phyloP scores from a whole-genome alignment of 1,140 invertebrate species.

The Hycleus phaleratus region DNA sequence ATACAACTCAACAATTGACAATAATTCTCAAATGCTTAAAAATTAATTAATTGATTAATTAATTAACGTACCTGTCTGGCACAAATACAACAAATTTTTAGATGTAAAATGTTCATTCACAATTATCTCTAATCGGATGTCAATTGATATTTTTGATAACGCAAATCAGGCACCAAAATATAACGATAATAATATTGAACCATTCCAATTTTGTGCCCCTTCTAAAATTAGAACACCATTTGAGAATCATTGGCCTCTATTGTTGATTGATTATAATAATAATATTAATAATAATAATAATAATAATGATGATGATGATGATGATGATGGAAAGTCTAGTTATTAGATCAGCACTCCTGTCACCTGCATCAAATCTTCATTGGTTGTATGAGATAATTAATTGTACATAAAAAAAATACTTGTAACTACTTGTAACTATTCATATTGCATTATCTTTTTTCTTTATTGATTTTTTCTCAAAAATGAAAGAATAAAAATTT shows the following conservation, averaged over 20 bases:
- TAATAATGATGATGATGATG: no score
- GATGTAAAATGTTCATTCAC: no score
- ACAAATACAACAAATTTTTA: slow-evolving; percentile 7
- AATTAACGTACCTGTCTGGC: slow-evolving; percentile 6
- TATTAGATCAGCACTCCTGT: slow-evolving; percentile 26
- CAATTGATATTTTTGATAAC: slow-evolving; percentile 3
- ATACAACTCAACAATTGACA: background rate
- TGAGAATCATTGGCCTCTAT: background rate
- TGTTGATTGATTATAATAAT: background rate
- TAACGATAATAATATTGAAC: background rate
- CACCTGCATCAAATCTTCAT: slow-evolving; percentile 29
- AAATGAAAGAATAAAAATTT: slow-evolving; percentile 9
- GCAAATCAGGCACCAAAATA: no score
- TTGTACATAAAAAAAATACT: slow-evolving; percentile 21
- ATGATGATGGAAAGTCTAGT: background rate
- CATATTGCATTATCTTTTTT: slow-evolving; percentile 28
- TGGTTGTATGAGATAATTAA: slow-evolving; percentile 26
- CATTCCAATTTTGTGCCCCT: slow-evolving; percentile 14
- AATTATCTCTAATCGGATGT: background rate
- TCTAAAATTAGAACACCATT: background rate
- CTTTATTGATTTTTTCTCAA: slow-evolving; percentile 12
- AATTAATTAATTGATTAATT: no score
- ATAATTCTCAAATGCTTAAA: no score
- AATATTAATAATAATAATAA: background rate
- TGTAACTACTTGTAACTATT: slow-evolving; percentile 27